Percentiles rank a stretch among this genome's conserved stretches.
Conservation (phyloP, 2,797 vertebrate species). For the Peromyscus melanophrys region DNA sequence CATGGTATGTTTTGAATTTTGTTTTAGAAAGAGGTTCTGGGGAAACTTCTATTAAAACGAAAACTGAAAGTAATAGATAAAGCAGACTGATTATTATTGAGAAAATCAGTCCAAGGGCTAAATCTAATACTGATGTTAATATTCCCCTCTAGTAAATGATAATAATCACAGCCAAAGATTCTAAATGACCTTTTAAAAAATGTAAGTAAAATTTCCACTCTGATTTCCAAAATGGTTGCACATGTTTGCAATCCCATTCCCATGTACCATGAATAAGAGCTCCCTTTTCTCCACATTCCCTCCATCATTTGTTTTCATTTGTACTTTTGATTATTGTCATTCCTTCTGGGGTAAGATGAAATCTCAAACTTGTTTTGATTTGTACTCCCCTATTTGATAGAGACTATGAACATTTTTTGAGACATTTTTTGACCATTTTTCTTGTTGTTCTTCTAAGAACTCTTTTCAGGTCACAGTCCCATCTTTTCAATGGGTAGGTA, state of each 20-base stretch:
- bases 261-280: not conserved
- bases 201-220: not conserved
- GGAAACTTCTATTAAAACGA: constrained; percentile 47
- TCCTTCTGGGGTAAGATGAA: not conserved
- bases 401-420: not conserved
- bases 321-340: not conserved
- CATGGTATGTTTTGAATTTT: not conserved
- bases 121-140: constrained; percentile 1
- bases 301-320: not conserved
- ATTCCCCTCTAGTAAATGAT: not conserved
- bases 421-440: not conserved
- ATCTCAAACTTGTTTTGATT: not conserved
- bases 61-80: constrained; percentile 31
- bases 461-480: not conserved
- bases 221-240: not conserved
- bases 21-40: constrained; percentile 8
- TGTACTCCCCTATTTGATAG: not conserved
- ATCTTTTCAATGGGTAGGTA: not conserved
- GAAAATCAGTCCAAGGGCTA: not conserved
- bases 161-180: not conserved
- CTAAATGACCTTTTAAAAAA: not conserved
- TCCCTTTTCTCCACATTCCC: not conserved
- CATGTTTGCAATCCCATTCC: not conserved
- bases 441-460: not conserved
- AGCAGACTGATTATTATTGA: not conserved